phyloP scores from a whole-genome alignment of 2,888 invertebrate species.

The Heliconius ismenius region DNA sequence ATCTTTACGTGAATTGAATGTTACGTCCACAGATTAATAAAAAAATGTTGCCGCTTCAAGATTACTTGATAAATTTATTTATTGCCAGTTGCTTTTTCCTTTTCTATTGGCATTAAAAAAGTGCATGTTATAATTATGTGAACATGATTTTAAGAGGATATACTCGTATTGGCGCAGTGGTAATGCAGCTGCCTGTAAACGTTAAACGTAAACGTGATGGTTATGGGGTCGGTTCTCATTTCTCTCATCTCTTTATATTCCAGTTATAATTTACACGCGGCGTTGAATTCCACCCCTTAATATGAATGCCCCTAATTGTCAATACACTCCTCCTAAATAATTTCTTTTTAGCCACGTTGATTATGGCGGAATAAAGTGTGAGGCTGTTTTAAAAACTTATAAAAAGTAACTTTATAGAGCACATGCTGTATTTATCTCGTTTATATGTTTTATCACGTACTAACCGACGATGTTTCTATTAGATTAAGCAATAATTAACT shows the following conservation, averaged over 20 bases:
- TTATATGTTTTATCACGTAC: neutral
- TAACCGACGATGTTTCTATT: neutral
- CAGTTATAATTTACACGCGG: neutral
- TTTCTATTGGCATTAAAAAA: neutral
- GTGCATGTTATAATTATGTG: neutral
- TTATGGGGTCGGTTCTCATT: no score
- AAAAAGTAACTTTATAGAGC: neutral
- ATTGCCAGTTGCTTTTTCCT: neutral
- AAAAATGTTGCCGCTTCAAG: conserved; percentile 9
- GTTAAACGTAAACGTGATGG: no score
- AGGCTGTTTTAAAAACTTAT: neutral
- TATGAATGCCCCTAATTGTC: no score
- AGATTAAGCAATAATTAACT: conserved; percentile 18
- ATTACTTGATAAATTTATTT: conserved; percentile 22
- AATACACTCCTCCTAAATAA: no score
- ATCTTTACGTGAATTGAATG: conserved; percentile 20
- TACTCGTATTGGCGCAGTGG: neutral
- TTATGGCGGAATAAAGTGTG: neutral
- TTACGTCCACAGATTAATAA: conserved; percentile 18
- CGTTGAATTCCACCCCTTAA: neutral
- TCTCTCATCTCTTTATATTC: no score
- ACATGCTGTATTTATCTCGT: neutral
- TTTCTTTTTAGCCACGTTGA: neutral
- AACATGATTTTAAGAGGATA: neutral
- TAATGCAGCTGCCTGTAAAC: neutral